phyloP scores from a whole-genome alignment of 2,797 vertebrate species.

The Benthosema pterotum region DNA sequence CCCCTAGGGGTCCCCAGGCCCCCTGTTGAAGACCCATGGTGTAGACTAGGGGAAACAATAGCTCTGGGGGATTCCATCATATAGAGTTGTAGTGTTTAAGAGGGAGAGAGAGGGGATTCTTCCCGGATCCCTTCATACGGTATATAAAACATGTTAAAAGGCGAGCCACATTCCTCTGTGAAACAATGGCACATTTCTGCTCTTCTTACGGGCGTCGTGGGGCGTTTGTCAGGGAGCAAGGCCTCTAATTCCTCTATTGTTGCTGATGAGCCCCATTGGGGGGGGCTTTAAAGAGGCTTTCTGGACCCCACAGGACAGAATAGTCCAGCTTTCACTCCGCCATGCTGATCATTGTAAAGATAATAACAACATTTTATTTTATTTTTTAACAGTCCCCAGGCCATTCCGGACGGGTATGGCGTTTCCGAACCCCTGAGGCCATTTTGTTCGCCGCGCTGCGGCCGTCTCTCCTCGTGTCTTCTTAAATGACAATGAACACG shows the following conservation, averaged over 20 bases:
- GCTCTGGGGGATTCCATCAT: no score
- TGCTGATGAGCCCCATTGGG: conserved; percentile 61
- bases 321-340: conserved; percentile 56
- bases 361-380: conserved; percentile 64
- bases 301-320: conserved; percentile 72
- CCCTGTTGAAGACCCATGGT: no score
- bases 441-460: conserved; percentile 70
- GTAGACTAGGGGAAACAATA: no score
- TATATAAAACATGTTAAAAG: conserved; percentile 74
- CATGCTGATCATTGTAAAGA: conserved; percentile 65
- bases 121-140: conserved; percentile 68
- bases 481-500: conserved; percentile 78
- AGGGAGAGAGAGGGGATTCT: conserved; percentile 60
- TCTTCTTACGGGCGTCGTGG: conserved; percentile 65
- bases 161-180: conserved; percentile 70
- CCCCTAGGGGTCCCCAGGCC: no score
- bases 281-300: conserved; percentile 67
- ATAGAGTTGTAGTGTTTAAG: no score
- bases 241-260: conserved; percentile 75
- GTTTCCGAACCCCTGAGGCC: conserved; percentile 58
- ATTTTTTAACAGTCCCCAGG: conserved; percentile 39
- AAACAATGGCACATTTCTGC: conserved; percentile 78
- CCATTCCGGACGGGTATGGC: conserved; percentile 42
- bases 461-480: conserved; percentile 70
- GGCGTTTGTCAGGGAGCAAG: conserved; percentile 53